Evolutionary conservation across 2,888 invertebrate species (phyloP).

Genomic region (Agrochola lota): DNA sequence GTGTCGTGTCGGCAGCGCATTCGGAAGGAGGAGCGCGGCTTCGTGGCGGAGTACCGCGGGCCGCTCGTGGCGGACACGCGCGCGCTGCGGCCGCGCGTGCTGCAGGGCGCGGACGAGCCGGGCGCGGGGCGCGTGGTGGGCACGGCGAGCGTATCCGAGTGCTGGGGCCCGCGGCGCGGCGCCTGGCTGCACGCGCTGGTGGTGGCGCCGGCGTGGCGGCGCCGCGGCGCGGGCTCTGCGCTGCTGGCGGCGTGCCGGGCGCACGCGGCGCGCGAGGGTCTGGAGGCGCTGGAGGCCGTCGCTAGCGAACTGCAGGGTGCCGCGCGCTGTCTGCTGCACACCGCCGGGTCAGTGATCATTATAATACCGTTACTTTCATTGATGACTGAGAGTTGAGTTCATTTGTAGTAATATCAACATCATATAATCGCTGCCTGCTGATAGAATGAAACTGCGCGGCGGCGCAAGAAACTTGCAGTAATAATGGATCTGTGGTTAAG

Average conservation of each 20-base stretch:
- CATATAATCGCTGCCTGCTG: not conserved
- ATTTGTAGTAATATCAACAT: not conserved
- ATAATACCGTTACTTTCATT: not conserved
- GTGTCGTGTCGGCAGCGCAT: conserved; percentile 2
- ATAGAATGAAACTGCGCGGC: not conserved
- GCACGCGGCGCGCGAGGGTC: conserved; percentile 58
- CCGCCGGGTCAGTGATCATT: conserved; percentile 60
- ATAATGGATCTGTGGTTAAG: not conserved
- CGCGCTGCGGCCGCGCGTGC: conserved; percentile 29
- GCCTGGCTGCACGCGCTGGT: conserved; percentile 76
- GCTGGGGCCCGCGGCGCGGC: conserved; percentile 67
- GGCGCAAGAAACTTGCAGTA: not conserved
- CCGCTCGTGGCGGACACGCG: conserved; percentile 60
- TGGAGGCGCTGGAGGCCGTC: conserved; percentile 64
- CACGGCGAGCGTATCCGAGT: conserved; percentile 74
- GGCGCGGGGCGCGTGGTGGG: conserved; percentile 70
- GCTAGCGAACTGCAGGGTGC: conserved; percentile 54
- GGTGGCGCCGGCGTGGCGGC: conserved; percentile 66
- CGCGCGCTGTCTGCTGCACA: conserved; percentile 49
- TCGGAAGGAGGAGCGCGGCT: conserved; percentile 88
- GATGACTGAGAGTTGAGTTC: not conserved
- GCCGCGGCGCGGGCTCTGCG: conserved; percentile 69
- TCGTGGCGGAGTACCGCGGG: conserved; percentile 76
- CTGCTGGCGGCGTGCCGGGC: conserved; percentile 26
- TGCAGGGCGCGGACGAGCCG: conserved; percentile 17